Percentiles rank a stretch among this genome's conserved stretches.
phyloP scores from a whole-genome alignment of 35 echinoderm and acorn worm genomes.

The Lytechinus pictus region DNA sequence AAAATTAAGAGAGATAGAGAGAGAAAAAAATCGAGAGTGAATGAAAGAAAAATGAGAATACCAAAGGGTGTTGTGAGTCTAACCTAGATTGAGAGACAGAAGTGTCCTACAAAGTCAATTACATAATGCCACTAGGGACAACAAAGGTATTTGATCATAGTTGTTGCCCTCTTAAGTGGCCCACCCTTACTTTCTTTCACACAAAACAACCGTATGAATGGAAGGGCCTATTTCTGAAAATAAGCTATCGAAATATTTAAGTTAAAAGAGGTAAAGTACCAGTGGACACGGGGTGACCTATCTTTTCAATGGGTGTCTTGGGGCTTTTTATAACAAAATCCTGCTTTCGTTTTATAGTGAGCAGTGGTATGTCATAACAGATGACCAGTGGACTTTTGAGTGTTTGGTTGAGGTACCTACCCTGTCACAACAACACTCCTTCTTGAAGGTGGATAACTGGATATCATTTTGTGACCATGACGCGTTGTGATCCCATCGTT shows the following conservation, averaged over 20 bases:
- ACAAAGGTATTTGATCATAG: background rate
- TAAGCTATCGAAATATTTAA: background rate
- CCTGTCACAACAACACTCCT: background rate
- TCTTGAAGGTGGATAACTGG: background rate
- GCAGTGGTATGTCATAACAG: background rate
- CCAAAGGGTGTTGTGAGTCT: too few species aligned
- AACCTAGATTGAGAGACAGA: background rate
- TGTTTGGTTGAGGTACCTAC: background rate
- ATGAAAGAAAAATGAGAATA: background rate
- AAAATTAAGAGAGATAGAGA: background rate
- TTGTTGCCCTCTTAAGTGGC: background rate
- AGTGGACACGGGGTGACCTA: background rate
- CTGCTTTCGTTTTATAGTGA: background rate
- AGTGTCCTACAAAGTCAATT: background rate
- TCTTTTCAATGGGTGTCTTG: slow-evolving; percentile 1
- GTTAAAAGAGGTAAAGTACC: background rate
- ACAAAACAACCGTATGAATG: background rate
- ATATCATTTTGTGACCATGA: background rate
- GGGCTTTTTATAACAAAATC: background rate
- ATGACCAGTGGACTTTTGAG: background rate
- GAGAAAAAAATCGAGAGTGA: background rate
- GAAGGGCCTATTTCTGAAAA: background rate
- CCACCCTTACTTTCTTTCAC: background rate
- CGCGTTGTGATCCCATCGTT: background rate
- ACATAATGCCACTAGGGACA: background rate